These are phyloP conservation scores for Globicephala melas DNA, from an alignment of 2,113 vertebrate genomes.

Conservation along the genomic window DNA sequence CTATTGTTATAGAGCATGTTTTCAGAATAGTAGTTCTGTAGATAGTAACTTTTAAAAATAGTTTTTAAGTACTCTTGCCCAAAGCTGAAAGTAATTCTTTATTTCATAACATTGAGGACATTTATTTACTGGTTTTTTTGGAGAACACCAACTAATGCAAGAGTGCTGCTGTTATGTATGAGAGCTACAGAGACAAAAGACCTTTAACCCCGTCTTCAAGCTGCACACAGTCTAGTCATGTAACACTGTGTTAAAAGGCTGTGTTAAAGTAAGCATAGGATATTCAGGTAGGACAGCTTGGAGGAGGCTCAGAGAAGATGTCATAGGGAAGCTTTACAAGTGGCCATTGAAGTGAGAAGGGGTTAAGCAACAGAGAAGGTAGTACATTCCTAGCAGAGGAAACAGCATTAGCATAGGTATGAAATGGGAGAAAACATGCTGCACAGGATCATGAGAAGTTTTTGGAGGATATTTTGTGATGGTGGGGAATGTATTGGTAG, in stretches of 20 bases:
- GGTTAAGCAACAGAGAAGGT: neutral
- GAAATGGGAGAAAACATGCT: neutral
- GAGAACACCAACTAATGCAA: neutral
- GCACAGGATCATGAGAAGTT: neutral
- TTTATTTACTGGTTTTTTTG: neutral
- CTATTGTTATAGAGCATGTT: neutral
- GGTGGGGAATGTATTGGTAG: neutral
- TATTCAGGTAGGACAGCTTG: neutral
- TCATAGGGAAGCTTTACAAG: neutral
- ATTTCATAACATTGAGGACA: conserved; percentile 5
- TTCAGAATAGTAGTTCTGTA: neutral
- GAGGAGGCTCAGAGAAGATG: neutral
- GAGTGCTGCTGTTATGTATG: neutral
- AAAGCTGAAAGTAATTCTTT: neutral
- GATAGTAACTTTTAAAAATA: neutral
- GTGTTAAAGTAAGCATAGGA: neutral
- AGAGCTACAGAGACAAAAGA: neutral
- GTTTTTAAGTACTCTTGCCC: neutral
- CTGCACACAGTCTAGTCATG: neutral
- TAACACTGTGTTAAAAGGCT: neutral
- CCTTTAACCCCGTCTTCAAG: neutral
- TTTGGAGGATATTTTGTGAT: neutral
- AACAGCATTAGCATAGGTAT: neutral
- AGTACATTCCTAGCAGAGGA: neutral
- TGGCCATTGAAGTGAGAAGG: neutral